These are phyloP conservation scores for Hoplias malabaricus DNA, from an alignment of 2,113 vertebrate genomes.

Conservation along the genomic window DNA sequence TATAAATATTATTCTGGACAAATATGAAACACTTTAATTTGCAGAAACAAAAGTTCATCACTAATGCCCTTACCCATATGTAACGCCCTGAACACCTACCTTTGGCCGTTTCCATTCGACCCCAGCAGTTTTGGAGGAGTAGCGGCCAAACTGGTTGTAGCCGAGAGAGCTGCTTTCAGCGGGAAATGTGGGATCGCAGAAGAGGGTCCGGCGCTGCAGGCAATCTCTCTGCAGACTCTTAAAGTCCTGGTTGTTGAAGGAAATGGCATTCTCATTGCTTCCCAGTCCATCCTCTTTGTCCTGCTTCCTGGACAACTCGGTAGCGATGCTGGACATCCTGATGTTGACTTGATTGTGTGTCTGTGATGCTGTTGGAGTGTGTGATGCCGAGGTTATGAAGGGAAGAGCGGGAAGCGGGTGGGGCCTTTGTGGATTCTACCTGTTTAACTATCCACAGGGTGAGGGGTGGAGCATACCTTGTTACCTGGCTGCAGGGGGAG, in stretches of 20 bases:
- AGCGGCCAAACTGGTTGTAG: slow-evolving; percentile 74
- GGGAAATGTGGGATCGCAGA: slow-evolving; percentile 81
- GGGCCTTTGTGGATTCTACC: no score
- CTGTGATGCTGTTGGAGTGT: neutral
- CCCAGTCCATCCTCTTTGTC: slow-evolving; percentile 46
- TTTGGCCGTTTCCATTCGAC: slow-evolving; percentile 80
- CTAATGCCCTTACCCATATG: no score
- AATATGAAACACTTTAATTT: no score
- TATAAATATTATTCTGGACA: no score
- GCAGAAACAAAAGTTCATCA: no score
- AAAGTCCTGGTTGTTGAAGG: slow-evolving; percentile 79
- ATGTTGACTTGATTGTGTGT: neutral
- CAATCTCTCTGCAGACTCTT: slow-evolving; percentile 69
- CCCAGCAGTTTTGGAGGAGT: slow-evolving; percentile 74
- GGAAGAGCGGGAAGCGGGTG: neutral
- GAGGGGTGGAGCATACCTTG: neutral
- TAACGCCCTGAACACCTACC: slow-evolving; percentile 76
- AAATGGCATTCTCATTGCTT: slow-evolving; percentile 63
- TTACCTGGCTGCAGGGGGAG: slow-evolving; percentile 21
- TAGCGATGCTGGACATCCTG: slow-evolving; percentile 64
- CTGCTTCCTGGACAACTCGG: slow-evolving; percentile 50
- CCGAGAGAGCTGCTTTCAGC: slow-evolving; percentile 75
- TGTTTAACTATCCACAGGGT: no score
- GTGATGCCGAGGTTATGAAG: neutral
- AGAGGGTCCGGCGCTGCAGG: slow-evolving; percentile 67